phyloP scores from a whole-genome alignment of 2,797 vertebrate genomes.

The Odontamblyopus rebecca region DNA sequence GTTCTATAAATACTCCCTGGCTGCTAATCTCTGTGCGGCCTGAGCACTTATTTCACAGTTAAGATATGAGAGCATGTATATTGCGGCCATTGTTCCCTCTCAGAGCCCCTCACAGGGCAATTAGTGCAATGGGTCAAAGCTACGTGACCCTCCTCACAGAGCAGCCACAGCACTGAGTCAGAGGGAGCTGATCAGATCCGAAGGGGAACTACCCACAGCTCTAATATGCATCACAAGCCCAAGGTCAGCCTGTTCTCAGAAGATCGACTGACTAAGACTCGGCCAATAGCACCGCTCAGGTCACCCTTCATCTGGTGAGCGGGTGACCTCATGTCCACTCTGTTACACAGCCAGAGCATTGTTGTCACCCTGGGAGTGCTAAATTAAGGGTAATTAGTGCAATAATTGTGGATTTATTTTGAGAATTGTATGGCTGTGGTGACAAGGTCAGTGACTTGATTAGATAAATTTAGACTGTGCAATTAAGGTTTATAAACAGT shows the following conservation, averaged over 20 bases:
- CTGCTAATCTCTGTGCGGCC: slow-evolving; percentile 39
- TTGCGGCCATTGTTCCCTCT: slow-evolving; percentile 44
- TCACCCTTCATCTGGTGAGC: slow-evolving; percentile 43
- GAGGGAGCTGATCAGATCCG: slow-evolving; percentile 48
- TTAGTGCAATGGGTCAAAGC: slow-evolving; percentile 62
- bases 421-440: slow-evolving; percentile 9
- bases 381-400: slow-evolving; percentile 40
- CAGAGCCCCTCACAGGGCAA: slow-evolving; percentile 47
- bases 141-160: slow-evolving; percentile 49
- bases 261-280: slow-evolving; percentile 53
- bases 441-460: slow-evolving; percentile 9
- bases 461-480: slow-evolving; percentile 7
- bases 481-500: neutral
- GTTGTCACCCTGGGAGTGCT: slow-evolving; percentile 13
- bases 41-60: slow-evolving; percentile 43
- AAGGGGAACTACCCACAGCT: slow-evolving; percentile 39
- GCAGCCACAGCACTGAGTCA: slow-evolving; percentile 58
- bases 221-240: slow-evolving; percentile 61
- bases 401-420: slow-evolving; percentile 19
- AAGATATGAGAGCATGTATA: slow-evolving; percentile 34
- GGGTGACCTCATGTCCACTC: slow-evolving; percentile 56
- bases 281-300: slow-evolving; percentile 49
- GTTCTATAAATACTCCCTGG: slow-evolving; percentile 23
- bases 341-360: slow-evolving; percentile 31
- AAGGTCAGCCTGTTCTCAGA: slow-evolving; percentile 37